These are phyloP conservation scores for Piscicola geometra DNA, from an alignment of 2,888 invertebrate genomes.

Conservation along the genomic window DNA sequence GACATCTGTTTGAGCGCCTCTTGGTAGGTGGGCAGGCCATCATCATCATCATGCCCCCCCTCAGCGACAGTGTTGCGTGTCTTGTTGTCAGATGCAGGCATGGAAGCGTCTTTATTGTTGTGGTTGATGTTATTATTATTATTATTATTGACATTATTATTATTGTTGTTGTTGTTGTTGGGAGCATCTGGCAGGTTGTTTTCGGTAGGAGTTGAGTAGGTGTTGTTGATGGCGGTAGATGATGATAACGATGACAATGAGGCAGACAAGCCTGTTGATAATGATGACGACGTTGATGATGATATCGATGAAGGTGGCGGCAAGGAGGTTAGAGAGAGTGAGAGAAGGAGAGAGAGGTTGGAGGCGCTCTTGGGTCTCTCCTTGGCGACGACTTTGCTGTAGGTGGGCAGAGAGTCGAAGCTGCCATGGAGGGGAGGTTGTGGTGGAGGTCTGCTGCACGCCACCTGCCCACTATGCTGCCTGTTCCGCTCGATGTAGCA, in stretches of 20 bases:
- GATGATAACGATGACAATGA: constrained; percentile 1
- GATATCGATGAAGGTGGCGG: neutral
- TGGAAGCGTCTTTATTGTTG: neutral
- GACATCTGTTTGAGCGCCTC: neutral
- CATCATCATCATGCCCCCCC: neutral
- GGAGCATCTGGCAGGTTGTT: too few species aligned
- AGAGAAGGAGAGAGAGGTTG: too few species aligned
- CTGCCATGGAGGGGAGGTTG: too few species aligned
- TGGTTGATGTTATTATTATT: too few species aligned
- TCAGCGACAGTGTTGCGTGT: neutral
- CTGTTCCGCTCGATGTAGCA: neutral
- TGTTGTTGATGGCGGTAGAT: neutral
- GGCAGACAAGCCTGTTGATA: neutral
- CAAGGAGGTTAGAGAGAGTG: neutral
- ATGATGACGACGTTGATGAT: neutral
- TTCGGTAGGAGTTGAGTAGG: too few species aligned
- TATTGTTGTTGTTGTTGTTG: too few species aligned
- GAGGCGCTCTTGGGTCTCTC: too few species aligned
- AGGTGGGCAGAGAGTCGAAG: too few species aligned
- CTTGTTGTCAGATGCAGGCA: neutral
- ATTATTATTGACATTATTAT: too few species aligned
- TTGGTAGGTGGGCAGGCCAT: neutral
- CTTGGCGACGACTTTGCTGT: too few species aligned
- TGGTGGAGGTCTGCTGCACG: neutral
- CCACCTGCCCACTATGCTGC: too few species aligned